Evolutionary conservation across 2,888 invertebrate genomes (phyloP).

Genomic region (Chloromyia formosa): DNA sequence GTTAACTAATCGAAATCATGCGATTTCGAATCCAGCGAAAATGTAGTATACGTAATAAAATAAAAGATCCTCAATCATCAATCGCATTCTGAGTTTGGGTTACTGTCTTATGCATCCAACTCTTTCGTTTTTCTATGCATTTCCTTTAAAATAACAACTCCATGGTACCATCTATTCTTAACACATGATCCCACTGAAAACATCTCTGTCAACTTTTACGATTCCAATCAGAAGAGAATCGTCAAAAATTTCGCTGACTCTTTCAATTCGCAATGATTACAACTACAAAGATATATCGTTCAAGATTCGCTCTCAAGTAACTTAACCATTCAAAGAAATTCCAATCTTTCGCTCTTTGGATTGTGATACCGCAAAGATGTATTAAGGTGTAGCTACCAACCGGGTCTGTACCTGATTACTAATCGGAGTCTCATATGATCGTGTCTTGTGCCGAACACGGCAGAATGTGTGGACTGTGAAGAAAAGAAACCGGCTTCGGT

Average conservation of each 20-base stretch:
- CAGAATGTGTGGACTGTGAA: not conserved
- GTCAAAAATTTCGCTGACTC: not conserved
- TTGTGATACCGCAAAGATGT: not conserved
- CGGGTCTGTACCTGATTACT: too few species aligned
- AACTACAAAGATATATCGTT: not conserved
- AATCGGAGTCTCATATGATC: slow-evolving; percentile 18
- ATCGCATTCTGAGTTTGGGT: too few species aligned
- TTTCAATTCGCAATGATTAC: not conserved
- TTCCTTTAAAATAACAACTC: not conserved
- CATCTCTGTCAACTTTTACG: slow-evolving; percentile 18
- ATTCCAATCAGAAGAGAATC: slow-evolving; percentile 36
- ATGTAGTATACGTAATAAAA: too few species aligned
- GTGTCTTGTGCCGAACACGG: not conserved
- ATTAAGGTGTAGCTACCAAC: slow-evolving; percentile 15
- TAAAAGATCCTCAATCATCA: too few species aligned
- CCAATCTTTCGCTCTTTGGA: slow-evolving; percentile 15
- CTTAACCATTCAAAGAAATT: slow-evolving; percentile 24
- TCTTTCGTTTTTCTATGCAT: slow-evolving; percentile 19
- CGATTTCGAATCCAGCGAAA: too few species aligned
- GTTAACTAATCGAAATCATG: too few species aligned
- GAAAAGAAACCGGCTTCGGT: slow-evolving; percentile 39
- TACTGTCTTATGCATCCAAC: slow-evolving; percentile 17
- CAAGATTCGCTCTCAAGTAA: not conserved
- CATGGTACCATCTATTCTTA: slow-evolving; percentile 18
- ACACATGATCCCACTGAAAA: not conserved